phyloP scores from a whole-genome alignment of 2,888 invertebrate species.

The Bombyx huttoni region DNA sequence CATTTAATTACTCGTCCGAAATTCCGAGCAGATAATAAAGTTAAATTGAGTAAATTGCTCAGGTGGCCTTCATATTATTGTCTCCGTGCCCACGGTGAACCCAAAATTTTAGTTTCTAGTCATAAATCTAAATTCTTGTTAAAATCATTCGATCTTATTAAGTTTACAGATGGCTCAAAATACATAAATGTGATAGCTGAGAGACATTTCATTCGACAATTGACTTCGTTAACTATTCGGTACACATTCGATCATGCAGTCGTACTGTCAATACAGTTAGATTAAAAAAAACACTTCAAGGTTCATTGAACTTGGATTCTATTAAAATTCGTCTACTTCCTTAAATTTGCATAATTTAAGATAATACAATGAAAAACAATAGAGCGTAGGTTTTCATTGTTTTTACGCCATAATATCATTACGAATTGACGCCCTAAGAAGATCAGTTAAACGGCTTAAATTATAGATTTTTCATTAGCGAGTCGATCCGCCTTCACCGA shows the following conservation, averaged over 20 bases:
- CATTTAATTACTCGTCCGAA: conserved; percentile 42
- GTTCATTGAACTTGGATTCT: background rate
- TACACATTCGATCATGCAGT: background rate
- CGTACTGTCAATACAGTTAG: background rate
- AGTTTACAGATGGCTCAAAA: background rate
- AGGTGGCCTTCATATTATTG: conserved; percentile 24
- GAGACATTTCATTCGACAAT: background rate
- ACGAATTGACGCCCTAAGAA: too few relatives aligned
- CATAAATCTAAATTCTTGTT: background rate
- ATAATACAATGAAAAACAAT: background rate
- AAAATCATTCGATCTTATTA: background rate
- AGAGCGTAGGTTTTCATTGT: background rate
- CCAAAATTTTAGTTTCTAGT: too few relatives aligned
- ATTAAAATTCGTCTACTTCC: background rate
- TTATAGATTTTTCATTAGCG: too few relatives aligned
- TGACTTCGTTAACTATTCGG: conserved; percentile 1
- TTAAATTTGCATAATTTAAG: background rate
- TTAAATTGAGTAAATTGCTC: conserved; percentile 53
- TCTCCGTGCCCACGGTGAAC: background rate
- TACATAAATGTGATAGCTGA: background rate
- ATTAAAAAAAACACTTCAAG: background rate
- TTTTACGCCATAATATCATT: too few relatives aligned
- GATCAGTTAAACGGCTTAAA: too few relatives aligned
- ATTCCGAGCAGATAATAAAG: conserved; percentile 44
- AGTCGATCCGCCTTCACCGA: too few relatives aligned